These are phyloP conservation scores for Zelleria hepariella DNA, from an alignment of 2,888 invertebrate genomes.

Conservation along the genomic window DNA sequence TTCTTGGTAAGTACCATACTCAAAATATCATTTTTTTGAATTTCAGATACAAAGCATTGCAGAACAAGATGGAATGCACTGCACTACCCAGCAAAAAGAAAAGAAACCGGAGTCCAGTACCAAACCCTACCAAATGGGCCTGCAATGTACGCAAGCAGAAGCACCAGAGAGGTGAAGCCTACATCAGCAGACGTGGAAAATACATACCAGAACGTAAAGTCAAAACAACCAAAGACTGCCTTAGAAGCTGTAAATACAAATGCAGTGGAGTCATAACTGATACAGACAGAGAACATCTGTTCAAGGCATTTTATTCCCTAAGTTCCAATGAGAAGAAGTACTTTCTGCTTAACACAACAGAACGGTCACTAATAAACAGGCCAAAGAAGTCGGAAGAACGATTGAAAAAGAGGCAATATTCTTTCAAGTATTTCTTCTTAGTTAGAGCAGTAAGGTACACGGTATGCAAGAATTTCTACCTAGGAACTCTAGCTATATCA, in stretches of 20 bases:
- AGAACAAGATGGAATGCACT: neutral
- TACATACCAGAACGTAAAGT: conserved; percentile 49
- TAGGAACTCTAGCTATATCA: conserved; percentile 59
- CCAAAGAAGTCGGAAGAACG: conserved; percentile 15
- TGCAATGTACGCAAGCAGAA: conserved; percentile 54
- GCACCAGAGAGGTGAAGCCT: conserved; percentile 59
- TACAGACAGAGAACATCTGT: conserved; percentile 49
- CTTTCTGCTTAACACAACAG: conserved; percentile 56
- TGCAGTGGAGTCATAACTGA: conserved; percentile 53
- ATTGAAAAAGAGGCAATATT: conserved; percentile 40
- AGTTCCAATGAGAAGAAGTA: conserved; percentile 58
- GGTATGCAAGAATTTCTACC: conserved; percentile 60
- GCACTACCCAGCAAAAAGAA: conserved; percentile 21
- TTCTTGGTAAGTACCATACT: too few relatives aligned
- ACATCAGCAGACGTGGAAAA: conserved; percentile 53
- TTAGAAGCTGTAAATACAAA: conserved; percentile 51
- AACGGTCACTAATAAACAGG: conserved; percentile 41
- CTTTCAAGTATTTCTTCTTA: conserved; percentile 56
- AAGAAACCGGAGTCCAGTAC: conserved; percentile 32
- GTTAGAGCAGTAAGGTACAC: conserved; percentile 43
- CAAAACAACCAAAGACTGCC: conserved; percentile 51
- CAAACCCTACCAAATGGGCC: conserved; percentile 54
- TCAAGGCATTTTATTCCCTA: conserved; percentile 57
- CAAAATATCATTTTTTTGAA: neutral
- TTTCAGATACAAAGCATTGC: conserved; percentile 32